phyloP scores from a whole-genome alignment of 2,113 vertebrate genomes.

The Sardina pilchardus region DNA sequence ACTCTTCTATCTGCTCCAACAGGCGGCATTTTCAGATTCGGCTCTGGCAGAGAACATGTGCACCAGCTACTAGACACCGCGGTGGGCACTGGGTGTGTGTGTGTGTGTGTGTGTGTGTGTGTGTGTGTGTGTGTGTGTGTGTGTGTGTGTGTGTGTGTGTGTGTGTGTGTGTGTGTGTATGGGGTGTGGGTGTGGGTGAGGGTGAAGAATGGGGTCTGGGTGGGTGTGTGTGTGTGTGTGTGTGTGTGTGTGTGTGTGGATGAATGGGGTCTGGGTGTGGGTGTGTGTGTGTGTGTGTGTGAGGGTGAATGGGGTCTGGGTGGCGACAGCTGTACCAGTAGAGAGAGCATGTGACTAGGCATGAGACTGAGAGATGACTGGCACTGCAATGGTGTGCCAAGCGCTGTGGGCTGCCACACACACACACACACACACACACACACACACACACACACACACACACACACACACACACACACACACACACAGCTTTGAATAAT shows the following conservation, averaged over 20 bases:
- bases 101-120: neutral
- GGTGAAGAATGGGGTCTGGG: too few species aligned
- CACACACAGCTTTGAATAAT: neutral
- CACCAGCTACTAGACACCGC: neutral
- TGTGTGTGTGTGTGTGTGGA: neutral
- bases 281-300: neutral
- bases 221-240: neutral
- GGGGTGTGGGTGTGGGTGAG: too few species aligned
- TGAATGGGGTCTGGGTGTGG: too few species aligned
- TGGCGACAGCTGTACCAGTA: neutral
- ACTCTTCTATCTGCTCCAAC: too few species aligned
- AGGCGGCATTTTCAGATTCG: neutral
- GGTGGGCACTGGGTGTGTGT: neutral
- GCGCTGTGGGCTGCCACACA: neutral
- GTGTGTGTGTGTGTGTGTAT: too few species aligned
- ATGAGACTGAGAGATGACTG: slow-evolving; percentile 7
- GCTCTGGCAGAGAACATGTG: neutral
- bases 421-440: neutral
- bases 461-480: too few species aligned
- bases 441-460: neutral
- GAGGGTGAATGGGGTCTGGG: neutral
- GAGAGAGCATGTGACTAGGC: neutral
- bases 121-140: slow-evolving; percentile 12
- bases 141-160: too few species aligned
- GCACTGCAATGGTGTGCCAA: neutral